phyloP scores from a whole-genome alignment of 2,888 invertebrate genomes.

The Spialia ferax region DNA sequence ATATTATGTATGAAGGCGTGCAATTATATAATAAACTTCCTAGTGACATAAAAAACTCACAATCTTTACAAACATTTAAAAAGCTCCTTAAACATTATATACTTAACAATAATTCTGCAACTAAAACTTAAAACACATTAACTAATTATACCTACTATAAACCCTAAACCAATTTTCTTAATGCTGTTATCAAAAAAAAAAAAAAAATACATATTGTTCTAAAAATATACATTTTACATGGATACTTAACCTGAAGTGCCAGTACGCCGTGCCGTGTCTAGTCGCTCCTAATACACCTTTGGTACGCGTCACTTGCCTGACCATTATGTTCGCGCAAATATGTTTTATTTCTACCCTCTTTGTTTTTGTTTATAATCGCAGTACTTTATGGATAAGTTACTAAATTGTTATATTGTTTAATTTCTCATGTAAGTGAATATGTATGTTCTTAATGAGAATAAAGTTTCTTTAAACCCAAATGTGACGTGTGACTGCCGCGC shows the following conservation, averaged over 20 bases:
- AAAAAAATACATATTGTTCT: too few species aligned
- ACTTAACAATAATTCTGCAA: background rate
- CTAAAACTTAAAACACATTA: too few species aligned
- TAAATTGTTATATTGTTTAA: background rate
- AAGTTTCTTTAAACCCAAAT: background rate
- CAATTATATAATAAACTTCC: background rate
- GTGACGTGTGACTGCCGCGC: slow-evolving; percentile 93
- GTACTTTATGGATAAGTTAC: background rate
- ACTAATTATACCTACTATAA: too few species aligned
- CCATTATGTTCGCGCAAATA: too few species aligned
- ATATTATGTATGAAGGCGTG: too few species aligned
- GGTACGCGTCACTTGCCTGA: background rate
- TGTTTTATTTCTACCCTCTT: background rate
- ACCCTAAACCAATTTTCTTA: too few species aligned
- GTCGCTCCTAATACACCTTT: background rate
- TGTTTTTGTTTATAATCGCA: background rate
- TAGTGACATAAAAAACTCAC: too few species aligned
- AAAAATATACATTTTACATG: too few species aligned
- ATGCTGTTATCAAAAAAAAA: too few species aligned
- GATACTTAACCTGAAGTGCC: too few species aligned
- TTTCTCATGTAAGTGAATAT: background rate
- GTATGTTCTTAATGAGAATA: background rate
- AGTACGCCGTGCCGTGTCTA: too few species aligned
- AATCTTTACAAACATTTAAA: background rate
- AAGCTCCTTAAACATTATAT: background rate